phyloP scores from a whole-genome alignment of 2,797 vertebrate species.

The Vireo griseus region DNA sequence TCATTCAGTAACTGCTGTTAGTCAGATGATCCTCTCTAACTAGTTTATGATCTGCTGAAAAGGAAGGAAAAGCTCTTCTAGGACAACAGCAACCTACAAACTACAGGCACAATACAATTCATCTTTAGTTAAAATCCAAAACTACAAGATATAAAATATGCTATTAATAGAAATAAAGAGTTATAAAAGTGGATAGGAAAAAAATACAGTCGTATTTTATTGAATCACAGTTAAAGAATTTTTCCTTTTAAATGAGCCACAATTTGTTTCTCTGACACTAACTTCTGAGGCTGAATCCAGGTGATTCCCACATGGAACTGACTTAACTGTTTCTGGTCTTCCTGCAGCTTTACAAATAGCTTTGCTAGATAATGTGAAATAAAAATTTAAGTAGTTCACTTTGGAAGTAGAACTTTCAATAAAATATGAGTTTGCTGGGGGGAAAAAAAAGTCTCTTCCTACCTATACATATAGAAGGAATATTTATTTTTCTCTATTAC shows the following conservation, averaged over 20 bases:
- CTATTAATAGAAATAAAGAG: background rate
- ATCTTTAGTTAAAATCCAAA: background rate
- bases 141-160: background rate
- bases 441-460: rapidly evolving
- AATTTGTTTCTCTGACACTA: background rate
- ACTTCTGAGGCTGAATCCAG: background rate
- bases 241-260: background rate
- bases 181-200: background rate
- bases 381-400: background rate
- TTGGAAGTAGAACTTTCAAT: background rate
- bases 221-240: background rate
- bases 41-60: background rate
- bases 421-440: background rate
- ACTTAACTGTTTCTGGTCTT: background rate
- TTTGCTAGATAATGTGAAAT: background rate
- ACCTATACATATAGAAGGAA: background rate
- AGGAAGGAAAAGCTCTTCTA: background rate
- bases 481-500: background rate
- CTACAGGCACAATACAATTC: background rate
- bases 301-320: background rate
- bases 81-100: background rate
- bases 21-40: background rate
- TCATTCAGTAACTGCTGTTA: background rate
- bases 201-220: background rate
- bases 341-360: background rate